These are phyloP conservation scores for Cassiopea xamachana DNA, from an alignment of 30 jellyfish, hydroid and myxozoan genomes.

Conservation along the genomic window DNA sequence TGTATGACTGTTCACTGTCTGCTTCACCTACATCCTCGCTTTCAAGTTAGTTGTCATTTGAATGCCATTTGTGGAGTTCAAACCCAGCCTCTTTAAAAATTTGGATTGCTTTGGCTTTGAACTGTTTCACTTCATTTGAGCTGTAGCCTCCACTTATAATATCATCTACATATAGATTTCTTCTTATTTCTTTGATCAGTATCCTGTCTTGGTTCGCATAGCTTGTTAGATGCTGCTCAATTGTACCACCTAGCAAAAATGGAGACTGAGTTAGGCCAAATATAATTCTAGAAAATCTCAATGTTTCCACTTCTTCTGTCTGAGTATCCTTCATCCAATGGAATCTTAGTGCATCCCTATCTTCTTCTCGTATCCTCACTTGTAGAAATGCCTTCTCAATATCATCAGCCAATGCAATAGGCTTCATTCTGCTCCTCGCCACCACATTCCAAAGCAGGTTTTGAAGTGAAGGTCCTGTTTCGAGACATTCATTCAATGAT, in stretches of 20 bases:
- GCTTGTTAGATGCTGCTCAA: constrained; percentile 35
- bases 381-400: constrained; percentile 44
- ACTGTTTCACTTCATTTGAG: constrained; percentile 20
- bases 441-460: constrained; percentile 46
- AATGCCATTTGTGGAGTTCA: constrained; percentile 73
- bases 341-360: constrained; percentile 56
- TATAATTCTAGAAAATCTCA: background rate
- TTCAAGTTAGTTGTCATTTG: constrained; percentile 37
- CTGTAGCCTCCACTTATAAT: constrained; percentile 61
- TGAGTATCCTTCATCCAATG: constrained; percentile 60
- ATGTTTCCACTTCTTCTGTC: background rate
- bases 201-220: constrained; percentile 6
- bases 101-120: constrained; percentile 36
- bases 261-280: constrained; percentile 68
- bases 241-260: constrained; percentile 61
- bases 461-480: constrained; percentile 60
- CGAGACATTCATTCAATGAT: constrained; percentile 39
- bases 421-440: constrained; percentile 31
- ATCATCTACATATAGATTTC: constrained; percentile 76
- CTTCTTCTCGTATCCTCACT: constrained; percentile 14
- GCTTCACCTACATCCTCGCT: too few species aligned
- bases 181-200: constrained; percentile 40
- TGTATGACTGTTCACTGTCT: too few species aligned
- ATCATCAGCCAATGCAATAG: constrained; percentile 33
- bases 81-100: constrained; percentile 11